Conservation (phyloP, 2,113 vertebrate species). For the Sinocyclocheilus grahami region DNA sequence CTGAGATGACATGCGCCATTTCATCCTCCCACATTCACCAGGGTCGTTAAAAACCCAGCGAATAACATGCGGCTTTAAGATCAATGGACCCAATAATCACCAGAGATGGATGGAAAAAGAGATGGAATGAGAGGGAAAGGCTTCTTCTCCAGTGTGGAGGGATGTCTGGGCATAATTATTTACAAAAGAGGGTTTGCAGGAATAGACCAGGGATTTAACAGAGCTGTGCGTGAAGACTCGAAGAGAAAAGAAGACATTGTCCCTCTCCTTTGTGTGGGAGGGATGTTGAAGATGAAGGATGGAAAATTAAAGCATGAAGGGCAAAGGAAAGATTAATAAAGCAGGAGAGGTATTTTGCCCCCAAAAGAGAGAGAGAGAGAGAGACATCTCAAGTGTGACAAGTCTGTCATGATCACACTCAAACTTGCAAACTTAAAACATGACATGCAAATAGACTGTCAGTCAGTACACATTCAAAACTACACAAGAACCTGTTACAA, state of each 20-base stretch:
- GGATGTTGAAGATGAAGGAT: neutral
- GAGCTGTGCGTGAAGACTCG: neutral
- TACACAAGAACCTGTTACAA: neutral
- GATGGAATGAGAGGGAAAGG: slow-evolving; percentile 1
- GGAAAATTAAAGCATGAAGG: slow-evolving; percentile 28
- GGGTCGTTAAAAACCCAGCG: neutral
- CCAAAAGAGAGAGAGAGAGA: neutral
- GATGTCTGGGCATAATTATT: slow-evolving; percentile 15
- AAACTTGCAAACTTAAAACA: neutral
- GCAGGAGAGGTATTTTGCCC: neutral
- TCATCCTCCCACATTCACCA: neutral
- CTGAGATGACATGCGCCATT: slow-evolving; percentile 32
- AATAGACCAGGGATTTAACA: neutral
- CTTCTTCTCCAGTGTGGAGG: neutral
- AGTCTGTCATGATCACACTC: neutral
- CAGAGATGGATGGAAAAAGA: neutral
- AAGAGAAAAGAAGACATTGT: neutral
- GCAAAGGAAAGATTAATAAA: neutral
- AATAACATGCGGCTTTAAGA: slow-evolving; percentile 33
- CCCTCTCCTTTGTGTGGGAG: neutral
- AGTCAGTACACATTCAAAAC: neutral
- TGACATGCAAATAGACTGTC: neutral
- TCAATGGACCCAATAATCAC: slow-evolving; percentile 23
- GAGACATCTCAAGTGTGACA: neutral
- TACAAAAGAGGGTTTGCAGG: slow-evolving; percentile 5